phyloP scores from a whole-genome alignment of 1,140 invertebrate genomes.

The Plectus sambesii region DNA sequence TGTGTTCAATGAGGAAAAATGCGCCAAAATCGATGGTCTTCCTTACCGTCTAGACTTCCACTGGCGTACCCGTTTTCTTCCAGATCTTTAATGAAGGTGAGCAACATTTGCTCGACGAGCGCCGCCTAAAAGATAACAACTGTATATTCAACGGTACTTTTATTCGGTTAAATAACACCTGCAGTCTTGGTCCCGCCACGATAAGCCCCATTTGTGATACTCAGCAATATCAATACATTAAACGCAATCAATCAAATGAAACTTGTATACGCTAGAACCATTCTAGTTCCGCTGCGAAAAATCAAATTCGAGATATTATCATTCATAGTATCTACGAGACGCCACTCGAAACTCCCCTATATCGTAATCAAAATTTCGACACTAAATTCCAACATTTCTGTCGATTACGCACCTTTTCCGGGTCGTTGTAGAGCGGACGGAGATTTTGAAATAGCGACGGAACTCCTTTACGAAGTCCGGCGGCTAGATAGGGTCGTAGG shows the following conservation, averaged over 20 bases:
- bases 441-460: constrained; percentile 92
- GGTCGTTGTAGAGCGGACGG: constrained; percentile 69
- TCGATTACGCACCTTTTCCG: constrained; percentile 69
- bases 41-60: constrained; percentile 54
- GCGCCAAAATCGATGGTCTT: too few relatives aligned
- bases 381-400: constrained; percentile 47
- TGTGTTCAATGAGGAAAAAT: too few relatives aligned
- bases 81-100: constrained; percentile 71
- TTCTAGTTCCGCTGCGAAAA: too few relatives aligned
- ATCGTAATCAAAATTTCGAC: too few relatives aligned
- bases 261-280: too few relatives aligned
- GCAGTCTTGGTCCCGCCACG: too few relatives aligned
- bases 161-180: too few relatives aligned
- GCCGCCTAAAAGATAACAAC: constrained; percentile 43
- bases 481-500: constrained; percentile 54
- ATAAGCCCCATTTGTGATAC: too few relatives aligned
- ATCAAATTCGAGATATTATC: too few relatives aligned
- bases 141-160: constrained; percentile 9
- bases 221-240: too few relatives aligned
- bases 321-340: too few relatives aligned
- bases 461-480: constrained; percentile 83
- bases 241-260: constrained; percentile 54
- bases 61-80: constrained; percentile 64
- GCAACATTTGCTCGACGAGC: constrained; percentile 68
- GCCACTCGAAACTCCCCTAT: too few relatives aligned